Percentiles rank a stretch among this genome's conserved stretches.
Evolutionary conservation across 2,888 invertebrate genomes (phyloP).

Genomic region (Himalopsyche kuldschensis): DNA sequence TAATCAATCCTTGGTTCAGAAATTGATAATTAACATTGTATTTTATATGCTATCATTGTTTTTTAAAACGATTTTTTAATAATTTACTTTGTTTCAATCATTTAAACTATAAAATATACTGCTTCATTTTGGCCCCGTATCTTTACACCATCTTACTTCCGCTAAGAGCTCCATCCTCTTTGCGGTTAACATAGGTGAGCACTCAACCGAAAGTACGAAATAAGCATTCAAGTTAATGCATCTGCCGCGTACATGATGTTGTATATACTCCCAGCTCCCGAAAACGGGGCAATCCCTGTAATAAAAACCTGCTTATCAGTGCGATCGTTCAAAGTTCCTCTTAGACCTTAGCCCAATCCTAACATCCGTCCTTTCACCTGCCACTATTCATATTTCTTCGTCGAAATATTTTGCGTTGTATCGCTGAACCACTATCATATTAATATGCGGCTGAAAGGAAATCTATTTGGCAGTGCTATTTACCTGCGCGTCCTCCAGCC

Average conservation of each 20-base stretch:
- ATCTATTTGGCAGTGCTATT: not conserved
- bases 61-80: too few species aligned
- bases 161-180: not conserved
- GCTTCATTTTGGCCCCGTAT: not conserved
- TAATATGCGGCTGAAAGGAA: not conserved
- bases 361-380: not conserved
- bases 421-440: not conserved
- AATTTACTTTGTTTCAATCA: not conserved
- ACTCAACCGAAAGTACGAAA: slow-evolving; percentile 3
- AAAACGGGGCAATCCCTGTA: not conserved
- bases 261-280: not conserved
- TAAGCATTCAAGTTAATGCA: not conserved
- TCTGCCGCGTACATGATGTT: not conserved
- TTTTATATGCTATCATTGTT: too few species aligned
- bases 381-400: slow-evolving; percentile 3
- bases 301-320: slow-evolving; percentile 17
- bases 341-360: slow-evolving; percentile 2
- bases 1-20: too few species aligned
- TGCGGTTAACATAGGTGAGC: slow-evolving; percentile 9
- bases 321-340: slow-evolving; percentile 11
- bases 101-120: not conserved
- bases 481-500: not conserved
- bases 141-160: not conserved
- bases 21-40: too few species aligned
- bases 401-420: not conserved